Evolutionary conservation across 2,797 vertebrate genomes (phyloP).

Genomic region (Liasis olivaceus): DNA sequence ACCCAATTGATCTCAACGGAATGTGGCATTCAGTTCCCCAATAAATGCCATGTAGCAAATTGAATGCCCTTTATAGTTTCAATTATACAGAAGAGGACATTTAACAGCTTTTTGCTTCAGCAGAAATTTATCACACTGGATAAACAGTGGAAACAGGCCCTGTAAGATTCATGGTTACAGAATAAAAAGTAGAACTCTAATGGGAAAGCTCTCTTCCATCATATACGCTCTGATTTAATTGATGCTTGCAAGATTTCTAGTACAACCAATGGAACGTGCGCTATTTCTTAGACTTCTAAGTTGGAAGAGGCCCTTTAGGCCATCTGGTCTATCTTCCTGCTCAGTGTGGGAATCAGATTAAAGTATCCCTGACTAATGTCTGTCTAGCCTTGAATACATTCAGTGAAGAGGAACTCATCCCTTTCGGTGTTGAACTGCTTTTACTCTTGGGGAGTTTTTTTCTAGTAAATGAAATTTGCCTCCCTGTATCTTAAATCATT

Average conservation of each 20-base stretch:
- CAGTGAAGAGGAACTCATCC: neutral
- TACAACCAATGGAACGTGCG: neutral
- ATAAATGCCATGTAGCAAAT: neutral
- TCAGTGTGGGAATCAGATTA: neutral
- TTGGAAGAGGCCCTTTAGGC: neutral
- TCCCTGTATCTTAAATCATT: neutral
- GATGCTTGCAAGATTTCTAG: neutral
- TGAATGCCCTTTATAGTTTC: neutral
- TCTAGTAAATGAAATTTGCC: neutral
- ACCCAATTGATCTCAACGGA: neutral
- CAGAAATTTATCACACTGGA: constrained; percentile 11
- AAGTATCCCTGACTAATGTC: neutral
- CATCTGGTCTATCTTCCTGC: neutral
- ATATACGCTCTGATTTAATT: neutral
- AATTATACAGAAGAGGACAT: constrained; percentile 12
- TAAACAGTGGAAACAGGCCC: neutral
- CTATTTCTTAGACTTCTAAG: neutral
- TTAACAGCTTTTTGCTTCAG: neutral
- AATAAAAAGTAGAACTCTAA: neutral
- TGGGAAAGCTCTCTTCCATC: neutral
- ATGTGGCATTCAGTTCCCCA: neutral
- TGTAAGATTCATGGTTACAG: neutral
- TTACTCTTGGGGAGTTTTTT: neutral
- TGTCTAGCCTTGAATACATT: neutral
- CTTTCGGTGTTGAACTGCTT: neutral